Conservation (phyloP, 2,113 vertebrate species). For the Laticauda colubrina region DNA sequence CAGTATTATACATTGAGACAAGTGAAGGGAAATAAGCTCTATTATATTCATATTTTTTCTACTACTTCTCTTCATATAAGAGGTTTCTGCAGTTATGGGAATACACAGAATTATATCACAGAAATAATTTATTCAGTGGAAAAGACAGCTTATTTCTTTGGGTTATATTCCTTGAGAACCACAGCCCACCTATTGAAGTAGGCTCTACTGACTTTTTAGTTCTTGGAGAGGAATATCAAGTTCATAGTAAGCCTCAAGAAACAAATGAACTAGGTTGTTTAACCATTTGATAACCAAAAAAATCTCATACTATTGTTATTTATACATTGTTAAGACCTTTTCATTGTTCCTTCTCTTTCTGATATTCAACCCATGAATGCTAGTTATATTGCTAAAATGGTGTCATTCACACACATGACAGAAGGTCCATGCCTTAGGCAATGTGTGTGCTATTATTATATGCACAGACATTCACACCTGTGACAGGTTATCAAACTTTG, state of each 20-base stretch:
- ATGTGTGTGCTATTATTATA: not conserved
- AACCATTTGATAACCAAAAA: not conserved
- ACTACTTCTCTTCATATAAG: not conserved
- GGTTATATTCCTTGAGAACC: not conserved
- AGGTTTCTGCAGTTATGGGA: not conserved
- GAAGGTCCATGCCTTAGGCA: not conserved
- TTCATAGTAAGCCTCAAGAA: not conserved
- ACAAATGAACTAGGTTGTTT: not conserved
- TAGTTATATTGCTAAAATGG: not conserved
- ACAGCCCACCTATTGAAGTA: not conserved
- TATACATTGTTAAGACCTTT: not conserved
- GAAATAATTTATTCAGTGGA: not conserved
- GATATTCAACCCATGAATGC: not conserved
- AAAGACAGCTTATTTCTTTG: not conserved
- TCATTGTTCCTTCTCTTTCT: not conserved
- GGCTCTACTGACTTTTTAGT: not conserved
- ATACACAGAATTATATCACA: not conserved
- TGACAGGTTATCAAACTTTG: not conserved
- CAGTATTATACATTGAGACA: not conserved
- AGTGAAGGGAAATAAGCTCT: not conserved
- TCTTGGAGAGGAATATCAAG: not conserved
- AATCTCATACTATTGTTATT: not conserved
- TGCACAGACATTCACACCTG: not conserved
- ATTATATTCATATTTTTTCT: not conserved
- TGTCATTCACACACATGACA: not conserved